These are phyloP conservation scores for Pimpla rufipes DNA, from an alignment of 2,888 invertebrate genomes.

Conservation along the genomic window DNA sequence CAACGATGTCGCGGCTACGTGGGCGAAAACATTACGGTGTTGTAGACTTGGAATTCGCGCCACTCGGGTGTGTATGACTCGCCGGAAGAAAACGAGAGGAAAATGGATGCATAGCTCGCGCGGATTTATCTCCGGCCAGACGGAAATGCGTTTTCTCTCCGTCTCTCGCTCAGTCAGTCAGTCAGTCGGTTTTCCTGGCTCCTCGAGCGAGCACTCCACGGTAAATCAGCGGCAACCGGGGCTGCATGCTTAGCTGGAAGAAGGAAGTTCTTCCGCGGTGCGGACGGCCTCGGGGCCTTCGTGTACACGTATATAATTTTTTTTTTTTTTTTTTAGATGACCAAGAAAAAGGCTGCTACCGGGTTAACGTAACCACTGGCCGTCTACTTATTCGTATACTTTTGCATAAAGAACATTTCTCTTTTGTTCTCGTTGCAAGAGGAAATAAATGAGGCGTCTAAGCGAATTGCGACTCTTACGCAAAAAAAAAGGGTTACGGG, in stretches of 20 bases:
- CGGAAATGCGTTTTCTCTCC: slow-evolving; percentile 68
- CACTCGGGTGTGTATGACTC: not conserved
- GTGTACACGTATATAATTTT: slow-evolving; percentile 45
- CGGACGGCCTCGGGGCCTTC: slow-evolving; percentile 43
- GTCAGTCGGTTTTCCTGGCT: not conserved
- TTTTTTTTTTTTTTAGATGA: slow-evolving; percentile 33
- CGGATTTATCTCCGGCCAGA: slow-evolving; percentile 74
- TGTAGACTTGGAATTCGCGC: not conserved
- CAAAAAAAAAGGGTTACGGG: not conserved
- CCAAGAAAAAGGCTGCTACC: slow-evolving; percentile 17
- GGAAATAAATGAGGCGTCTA: not conserved
- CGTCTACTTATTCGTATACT: not conserved
- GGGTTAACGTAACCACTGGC: not conserved
- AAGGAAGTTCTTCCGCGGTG: slow-evolving; percentile 46
- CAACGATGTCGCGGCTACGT: not conserved
- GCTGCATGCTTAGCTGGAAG: slow-evolving; percentile 31
- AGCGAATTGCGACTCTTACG: slow-evolving; percentile 12
- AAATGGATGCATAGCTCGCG: slow-evolving; percentile 47
- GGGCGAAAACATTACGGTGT: not conserved
- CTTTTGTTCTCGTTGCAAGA: slow-evolving; percentile 24
- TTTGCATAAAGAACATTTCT: slow-evolving; percentile 33
- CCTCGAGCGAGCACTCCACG: slow-evolving; percentile 72
- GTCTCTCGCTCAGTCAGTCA: not conserved
- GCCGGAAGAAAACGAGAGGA: slow-evolving; percentile 28
- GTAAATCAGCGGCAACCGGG: slow-evolving; percentile 74